Conservation (phyloP, 2,888 invertebrate species). For the Chouioia cunea region DNA sequence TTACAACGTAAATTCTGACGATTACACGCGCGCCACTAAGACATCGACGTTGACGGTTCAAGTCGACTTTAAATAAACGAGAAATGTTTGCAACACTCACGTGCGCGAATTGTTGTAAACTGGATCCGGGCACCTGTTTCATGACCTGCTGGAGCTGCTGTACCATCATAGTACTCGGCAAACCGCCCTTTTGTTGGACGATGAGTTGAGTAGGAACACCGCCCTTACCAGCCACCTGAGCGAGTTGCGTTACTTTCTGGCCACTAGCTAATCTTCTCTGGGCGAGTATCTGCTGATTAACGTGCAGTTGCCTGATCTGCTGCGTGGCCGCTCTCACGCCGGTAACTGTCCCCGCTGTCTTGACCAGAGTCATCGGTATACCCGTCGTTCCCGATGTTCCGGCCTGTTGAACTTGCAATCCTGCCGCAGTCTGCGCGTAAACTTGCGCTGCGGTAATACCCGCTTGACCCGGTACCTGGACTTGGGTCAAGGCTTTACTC, state of each 20-base stretch:
- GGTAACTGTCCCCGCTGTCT: conserved; percentile 69
- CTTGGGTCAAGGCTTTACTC: conserved; percentile 66
- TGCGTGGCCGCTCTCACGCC: conserved; percentile 74
- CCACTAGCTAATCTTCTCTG: conserved; percentile 72
- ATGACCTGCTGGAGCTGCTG: conserved; percentile 83
- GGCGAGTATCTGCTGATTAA: conserved; percentile 73
- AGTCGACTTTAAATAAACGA: neutral
- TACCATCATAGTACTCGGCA: conserved; percentile 77
- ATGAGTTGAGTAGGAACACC: conserved; percentile 78
- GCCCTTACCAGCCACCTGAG: conserved; percentile 68
- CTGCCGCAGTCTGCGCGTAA: conserved; percentile 70
- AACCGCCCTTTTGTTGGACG: conserved; percentile 76
- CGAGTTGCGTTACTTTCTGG: conserved; percentile 76
- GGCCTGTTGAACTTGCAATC: conserved; percentile 71
- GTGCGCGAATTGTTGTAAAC: conserved; percentile 66
- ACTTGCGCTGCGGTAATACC: conserved; percentile 71
- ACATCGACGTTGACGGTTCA: no score
- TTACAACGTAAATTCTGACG: no score
- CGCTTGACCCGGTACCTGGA: conserved; percentile 61
- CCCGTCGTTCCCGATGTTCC: conserved; percentile 67
- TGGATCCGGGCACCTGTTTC: conserved; percentile 71
- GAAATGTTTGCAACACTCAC: conserved; percentile 51
- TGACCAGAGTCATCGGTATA: conserved; percentile 75
- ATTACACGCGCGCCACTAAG: no score
- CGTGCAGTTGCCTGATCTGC: conserved; percentile 76